phyloP scores from a whole-genome alignment of 2,797 vertebrate species.

The Gila robusta region DNA sequence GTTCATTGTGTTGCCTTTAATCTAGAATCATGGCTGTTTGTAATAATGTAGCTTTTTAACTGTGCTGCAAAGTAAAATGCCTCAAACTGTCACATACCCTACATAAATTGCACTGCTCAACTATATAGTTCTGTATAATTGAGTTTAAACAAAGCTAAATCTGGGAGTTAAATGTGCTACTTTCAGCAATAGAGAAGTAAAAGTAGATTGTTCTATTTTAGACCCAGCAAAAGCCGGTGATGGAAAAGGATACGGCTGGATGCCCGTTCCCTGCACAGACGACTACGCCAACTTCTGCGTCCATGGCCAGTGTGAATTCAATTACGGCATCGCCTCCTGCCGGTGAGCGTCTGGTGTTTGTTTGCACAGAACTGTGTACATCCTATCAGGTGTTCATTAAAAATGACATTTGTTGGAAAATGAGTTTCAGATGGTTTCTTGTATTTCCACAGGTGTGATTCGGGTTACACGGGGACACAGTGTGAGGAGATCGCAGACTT shows the following conservation, averaged over 20 bases:
- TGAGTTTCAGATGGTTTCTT: background rate
- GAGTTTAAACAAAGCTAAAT: background rate
- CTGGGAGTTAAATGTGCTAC: background rate
- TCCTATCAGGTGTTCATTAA: background rate
- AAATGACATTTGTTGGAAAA: background rate
- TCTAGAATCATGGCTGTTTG: background rate
- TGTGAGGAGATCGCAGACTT: slow-evolving; percentile 95
- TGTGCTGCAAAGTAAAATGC: background rate
- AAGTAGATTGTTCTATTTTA: slow-evolving; percentile 63
- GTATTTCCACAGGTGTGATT: slow-evolving; percentile 83
- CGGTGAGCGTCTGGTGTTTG: slow-evolving; percentile 78
- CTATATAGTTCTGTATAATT: background rate
- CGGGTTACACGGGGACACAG: slow-evolving; percentile 92
- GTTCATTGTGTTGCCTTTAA: background rate
- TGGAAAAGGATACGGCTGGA: slow-evolving; percentile 85
- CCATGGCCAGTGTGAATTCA: slow-evolving; percentile 95
- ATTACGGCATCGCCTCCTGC: slow-evolving; percentile 90
- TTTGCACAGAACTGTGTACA: background rate
- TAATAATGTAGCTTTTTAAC: background rate
- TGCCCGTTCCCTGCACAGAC: slow-evolving; percentile 87
- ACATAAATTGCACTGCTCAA: background rate
- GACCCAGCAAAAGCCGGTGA: slow-evolving; percentile 89
- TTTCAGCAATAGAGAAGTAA: background rate
- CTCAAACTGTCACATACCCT: background rate
- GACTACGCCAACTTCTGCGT: slow-evolving; percentile 91